A percentile compares a stretch with the other conserved stretches of the same genome.
These are phyloP conservation scores for Oreonectes daqikongensis DNA, from an alignment of 2,797 vertebrate genomes.

Conservation along the genomic window DNA sequence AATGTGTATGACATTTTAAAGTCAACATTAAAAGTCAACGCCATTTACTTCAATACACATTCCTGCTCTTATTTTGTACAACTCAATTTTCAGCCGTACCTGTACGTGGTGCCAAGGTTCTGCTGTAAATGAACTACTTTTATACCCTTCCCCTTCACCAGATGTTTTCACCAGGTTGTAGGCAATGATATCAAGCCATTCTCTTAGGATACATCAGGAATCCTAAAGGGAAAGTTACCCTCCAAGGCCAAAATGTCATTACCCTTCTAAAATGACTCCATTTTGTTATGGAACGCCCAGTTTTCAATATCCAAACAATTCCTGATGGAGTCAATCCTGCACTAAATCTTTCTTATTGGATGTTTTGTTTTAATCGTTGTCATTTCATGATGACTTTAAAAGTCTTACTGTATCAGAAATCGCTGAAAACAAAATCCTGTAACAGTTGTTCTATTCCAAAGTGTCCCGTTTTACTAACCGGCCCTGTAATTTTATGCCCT, in stretches of 20 bases:
- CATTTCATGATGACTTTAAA: neutral
- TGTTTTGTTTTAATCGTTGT: neutral
- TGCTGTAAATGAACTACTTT: too few relatives aligned
- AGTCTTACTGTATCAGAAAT: neutral
- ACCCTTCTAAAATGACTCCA: neutral
- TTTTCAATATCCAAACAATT: neutral
- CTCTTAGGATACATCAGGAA: neutral
- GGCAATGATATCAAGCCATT: too few relatives aligned
- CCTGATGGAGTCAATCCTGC: neutral
- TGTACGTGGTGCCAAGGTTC: too few relatives aligned
- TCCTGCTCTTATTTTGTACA: neutral
- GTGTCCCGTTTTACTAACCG: constrained; percentile 34
- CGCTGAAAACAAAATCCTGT: neutral
- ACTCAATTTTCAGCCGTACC: too few relatives aligned
- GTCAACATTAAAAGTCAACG: neutral
- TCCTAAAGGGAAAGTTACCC: neutral
- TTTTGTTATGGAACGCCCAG: neutral
- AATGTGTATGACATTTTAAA: constrained; percentile 10
- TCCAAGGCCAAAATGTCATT: neutral
- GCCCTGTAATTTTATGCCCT: constrained; percentile 6
- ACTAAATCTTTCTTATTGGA: neutral
- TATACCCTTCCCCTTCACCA: too few relatives aligned
- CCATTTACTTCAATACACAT: constrained; percentile 1
- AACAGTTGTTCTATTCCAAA: neutral
- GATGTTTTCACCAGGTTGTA: too few relatives aligned